Percentiles rank a stretch among this genome's conserved stretches.
phyloP scores from a whole-genome alignment of 2,113 vertebrate species.

The Mohoua ochrocephala region DNA sequence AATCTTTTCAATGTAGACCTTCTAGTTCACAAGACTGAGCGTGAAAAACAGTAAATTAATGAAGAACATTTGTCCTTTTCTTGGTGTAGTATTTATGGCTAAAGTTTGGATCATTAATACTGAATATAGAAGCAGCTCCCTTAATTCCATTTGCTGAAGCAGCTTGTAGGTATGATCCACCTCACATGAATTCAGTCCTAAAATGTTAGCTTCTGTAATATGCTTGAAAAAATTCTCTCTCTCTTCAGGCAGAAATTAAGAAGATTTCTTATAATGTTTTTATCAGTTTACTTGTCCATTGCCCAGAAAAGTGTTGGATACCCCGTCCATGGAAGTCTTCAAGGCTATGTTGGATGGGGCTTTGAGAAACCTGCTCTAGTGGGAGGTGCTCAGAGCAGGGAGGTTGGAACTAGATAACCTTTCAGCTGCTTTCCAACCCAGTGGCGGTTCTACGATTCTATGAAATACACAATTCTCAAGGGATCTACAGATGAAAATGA shows the following conservation, averaged over 20 bases:
- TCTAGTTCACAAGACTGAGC: not conserved
- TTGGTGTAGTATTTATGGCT: not conserved
- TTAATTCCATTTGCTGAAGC: conserved; percentile 17
- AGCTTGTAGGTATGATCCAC: not conserved
- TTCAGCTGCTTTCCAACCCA: not conserved
- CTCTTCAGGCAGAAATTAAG: not conserved
- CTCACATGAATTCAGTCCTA: not conserved
- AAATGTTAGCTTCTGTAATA: not conserved
- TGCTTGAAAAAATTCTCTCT: not conserved
- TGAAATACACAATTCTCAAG: not conserved
- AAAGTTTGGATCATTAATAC: not conserved
- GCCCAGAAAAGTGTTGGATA: not conserved
- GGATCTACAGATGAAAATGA: not conserved
- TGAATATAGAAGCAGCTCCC: not conserved
- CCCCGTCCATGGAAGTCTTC: not conserved
- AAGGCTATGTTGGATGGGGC: not conserved
- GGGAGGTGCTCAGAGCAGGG: not conserved
- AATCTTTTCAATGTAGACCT: not conserved
- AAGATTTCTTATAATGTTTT: not conserved
- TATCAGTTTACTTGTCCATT: not conserved
- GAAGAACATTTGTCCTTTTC: not conserved
- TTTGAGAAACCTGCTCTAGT: not conserved
- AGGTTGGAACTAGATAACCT: not conserved
- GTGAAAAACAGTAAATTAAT: not conserved
- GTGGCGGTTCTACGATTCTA: not conserved